Base-by-base conservation (phyloP, 2,113 vertebrate species). In the Cyphomyrus plagiostoma region DNA sequence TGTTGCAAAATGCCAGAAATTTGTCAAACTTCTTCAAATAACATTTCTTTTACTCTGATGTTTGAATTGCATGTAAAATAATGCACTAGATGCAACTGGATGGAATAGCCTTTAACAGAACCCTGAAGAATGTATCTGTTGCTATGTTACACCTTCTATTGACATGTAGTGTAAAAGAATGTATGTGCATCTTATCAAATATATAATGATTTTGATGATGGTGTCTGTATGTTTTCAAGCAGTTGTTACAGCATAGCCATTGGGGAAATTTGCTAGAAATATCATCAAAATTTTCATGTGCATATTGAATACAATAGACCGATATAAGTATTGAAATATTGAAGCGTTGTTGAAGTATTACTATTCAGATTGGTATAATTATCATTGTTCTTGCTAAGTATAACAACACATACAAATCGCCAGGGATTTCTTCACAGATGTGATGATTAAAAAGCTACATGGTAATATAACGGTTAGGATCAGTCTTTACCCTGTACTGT, bases 121-220 rank as follows among this genome's bases (percentile, higher is more conserved):
- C 88, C 77, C 35, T 46, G 80, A 89, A 80, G 83, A 84, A 89
- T 52, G 52, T 84, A 85, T 46, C 52, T 50, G 88, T 89, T 89
- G 80, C 88, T 85, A 89, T 80, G 88, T 85, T 89, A 89, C 88
- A 42, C 50, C 13, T 84, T 53, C 88, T 62, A 62, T 48, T 62
- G 80, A 83, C 52, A 89, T 85, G 80, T 62, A 89, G 39, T 53
- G 30, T n/a, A 84, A 52, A 26, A 46, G 45, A 62, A 52, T 89
- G 89, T 30, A 89, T 53, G 35, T n/a, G 45, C 50, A 89, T 35
- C 21, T 13, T 62, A 48, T 23, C 45, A 42, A 46, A 48, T 19
- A 83, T 83, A 23, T 46, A 84, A 84, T 45, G 7, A 45, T 58
- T 35, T 15, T 39, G 35, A 52, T 23, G 35, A 58, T 62, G 30